Percentiles rank a stretch among this genome's conserved stretches.
phyloP scores from a whole-genome alignment of 1,140 invertebrate species.

The Scaptomyza pallida region DNA sequence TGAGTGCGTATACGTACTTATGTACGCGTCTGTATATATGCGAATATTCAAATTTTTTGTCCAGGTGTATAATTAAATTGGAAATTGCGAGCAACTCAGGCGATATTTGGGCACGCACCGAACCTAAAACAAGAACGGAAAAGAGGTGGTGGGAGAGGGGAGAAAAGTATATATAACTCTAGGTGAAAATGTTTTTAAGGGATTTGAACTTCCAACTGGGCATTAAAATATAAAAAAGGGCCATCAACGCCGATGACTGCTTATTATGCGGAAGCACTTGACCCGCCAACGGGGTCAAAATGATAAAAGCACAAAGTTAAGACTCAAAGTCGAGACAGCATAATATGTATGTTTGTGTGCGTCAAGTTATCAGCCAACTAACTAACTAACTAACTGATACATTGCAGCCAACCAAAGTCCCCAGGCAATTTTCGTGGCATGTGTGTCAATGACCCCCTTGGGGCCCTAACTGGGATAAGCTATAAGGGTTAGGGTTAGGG shows the following conservation, averaged over 20 bases:
- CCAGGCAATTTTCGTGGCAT: conserved; percentile 49
- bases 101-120: conserved; percentile 57
- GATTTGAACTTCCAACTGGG: conserved; percentile 49
- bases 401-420: conserved; percentile 23
- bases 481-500: not conserved
- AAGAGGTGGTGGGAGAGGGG: too few relatives aligned
- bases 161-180: conserved; percentile 2
- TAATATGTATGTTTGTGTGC: too few relatives aligned
- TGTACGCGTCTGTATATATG: conserved; percentile 1
- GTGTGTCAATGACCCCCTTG: conserved; percentile 73
- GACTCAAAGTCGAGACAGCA: not conserved
- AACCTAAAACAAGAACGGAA: conserved; percentile 2
- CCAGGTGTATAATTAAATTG: conserved; percentile 80
- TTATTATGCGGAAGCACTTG: conserved; percentile 59
- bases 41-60: conserved; percentile 70
- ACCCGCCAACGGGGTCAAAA: conserved; percentile 46
- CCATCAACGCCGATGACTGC: conserved; percentile 25
- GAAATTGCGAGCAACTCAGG: conserved; percentile 40
- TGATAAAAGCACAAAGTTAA: conserved; percentile 27
- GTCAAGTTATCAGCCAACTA: conserved; percentile 8
- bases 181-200: conserved; percentile 36
- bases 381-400: conserved; percentile 21
- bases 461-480: conserved; percentile 5
- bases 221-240: conserved; percentile 7
- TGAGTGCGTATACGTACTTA: conserved; percentile 22